Conservation (phyloP, 2,113 vertebrate genomes). For the Tauraco erythrolophus region DNA sequence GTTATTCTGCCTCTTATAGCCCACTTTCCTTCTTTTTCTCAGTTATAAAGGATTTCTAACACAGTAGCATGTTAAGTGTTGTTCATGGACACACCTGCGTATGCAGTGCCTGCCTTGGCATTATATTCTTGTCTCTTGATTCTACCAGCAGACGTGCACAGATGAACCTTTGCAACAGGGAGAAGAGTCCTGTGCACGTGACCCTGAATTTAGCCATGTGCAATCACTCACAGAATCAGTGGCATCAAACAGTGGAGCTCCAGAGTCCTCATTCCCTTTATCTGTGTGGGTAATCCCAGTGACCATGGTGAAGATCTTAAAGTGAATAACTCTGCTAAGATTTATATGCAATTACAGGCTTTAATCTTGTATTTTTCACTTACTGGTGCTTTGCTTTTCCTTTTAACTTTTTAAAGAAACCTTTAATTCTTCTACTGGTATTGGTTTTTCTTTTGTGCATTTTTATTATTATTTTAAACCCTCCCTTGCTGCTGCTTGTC, state of each 20-base stretch:
- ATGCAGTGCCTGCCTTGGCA: not conserved
- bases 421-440: not conserved
- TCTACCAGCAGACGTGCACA: not conserved
- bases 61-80: not conserved
- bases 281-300: fast-evolving
- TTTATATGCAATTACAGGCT: not conserved
- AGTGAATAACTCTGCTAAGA: not conserved
- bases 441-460: not conserved
- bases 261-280: not conserved
- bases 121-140: not conserved
- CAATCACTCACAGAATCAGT: not conserved
- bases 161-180: not conserved
- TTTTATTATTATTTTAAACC: not conserved
- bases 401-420: not conserved
- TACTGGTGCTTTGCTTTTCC: not conserved
- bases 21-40: not conserved
- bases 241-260: not conserved
- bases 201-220: not conserved
- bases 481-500: not conserved
- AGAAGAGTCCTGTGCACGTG: not conserved
- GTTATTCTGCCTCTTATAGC: not conserved
- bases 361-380: not conserved
- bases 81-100: not conserved
- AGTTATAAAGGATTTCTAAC: not conserved
- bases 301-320: not conserved